A percentile compares a stretch with the other conserved stretches of the same genome.
Conservation (phyloP, 2,113 vertebrate genomes). For the Callionymus lyra region DNA sequence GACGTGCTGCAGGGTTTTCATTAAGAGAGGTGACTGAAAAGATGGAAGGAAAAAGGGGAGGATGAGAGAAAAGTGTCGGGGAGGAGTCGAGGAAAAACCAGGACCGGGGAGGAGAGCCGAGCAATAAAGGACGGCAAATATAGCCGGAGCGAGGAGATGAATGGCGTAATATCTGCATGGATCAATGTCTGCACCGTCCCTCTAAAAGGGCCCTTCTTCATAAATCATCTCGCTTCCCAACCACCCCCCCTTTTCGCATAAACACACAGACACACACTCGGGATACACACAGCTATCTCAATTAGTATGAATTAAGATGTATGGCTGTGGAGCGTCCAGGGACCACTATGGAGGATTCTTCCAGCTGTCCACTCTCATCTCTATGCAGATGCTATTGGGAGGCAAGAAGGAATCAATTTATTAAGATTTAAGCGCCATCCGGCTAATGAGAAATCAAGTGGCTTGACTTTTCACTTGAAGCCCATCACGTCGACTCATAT, state of each 20-base stretch:
- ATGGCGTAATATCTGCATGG: constrained; percentile 58
- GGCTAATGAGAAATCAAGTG: constrained; percentile 59
- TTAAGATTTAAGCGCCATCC: constrained; percentile 42
- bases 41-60: constrained; percentile 22
- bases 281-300: constrained; percentile 30
- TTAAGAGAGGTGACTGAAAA: constrained; percentile 8
- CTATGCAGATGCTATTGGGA: constrained; percentile 44
- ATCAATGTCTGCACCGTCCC: constrained; percentile 50
- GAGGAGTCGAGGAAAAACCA: constrained; percentile 23
- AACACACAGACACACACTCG: constrained; percentile 2
- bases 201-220: constrained; percentile 36
- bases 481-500: constrained; percentile 45
- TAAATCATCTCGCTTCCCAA: constrained; percentile 36
- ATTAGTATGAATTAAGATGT: constrained; percentile 47
- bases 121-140: no score
- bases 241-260: not conserved
- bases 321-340: constrained; percentile 52
- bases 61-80: constrained; percentile 23
- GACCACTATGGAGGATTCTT: constrained; percentile 1
- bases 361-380: constrained; percentile 47
- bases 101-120: constrained; percentile 28
- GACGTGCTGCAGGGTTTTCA: constrained; percentile 32
- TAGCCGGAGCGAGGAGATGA: constrained; percentile 45
- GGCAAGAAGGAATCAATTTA: constrained; percentile 45
- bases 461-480: constrained; percentile 54